phyloP scores from a whole-genome alignment of 2,888 invertebrate genomes.

The Trissoscelio sp. region DNA sequence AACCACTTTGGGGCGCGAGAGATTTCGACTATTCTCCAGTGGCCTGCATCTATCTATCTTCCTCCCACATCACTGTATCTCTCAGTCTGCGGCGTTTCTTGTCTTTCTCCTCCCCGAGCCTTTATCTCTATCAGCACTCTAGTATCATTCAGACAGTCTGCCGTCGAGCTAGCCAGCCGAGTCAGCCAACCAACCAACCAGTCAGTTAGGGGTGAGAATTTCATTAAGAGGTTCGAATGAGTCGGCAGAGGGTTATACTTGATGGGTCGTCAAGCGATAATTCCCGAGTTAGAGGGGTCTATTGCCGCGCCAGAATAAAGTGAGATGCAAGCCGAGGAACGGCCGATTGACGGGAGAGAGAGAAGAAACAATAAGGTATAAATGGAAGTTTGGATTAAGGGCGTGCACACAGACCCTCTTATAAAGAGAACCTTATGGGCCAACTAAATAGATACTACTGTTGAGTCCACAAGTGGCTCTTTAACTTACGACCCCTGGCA shows the following conservation, averaged over 20 bases:
- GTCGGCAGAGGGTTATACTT: conserved; percentile 82
- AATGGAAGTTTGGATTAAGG: conserved; percentile 78
- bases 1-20: conserved; percentile 83
- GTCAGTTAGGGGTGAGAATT: conserved; percentile 84
- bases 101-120: conserved; percentile 71
- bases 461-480: conserved; percentile 84
- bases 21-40: conserved; percentile 82
- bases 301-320: conserved; percentile 66
- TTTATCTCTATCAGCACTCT: conserved; percentile 77
- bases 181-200: conserved; percentile 79
- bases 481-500: conserved; percentile 83
- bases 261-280: conserved; percentile 84
- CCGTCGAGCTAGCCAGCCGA: conserved; percentile 74
- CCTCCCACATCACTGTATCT: conserved; percentile 67
- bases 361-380: conserved; percentile 72
- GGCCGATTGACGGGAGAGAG: conserved; percentile 64
- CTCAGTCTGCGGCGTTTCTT: conserved; percentile 64
- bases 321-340: conserved; percentile 64
- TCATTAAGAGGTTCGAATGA: conserved; percentile 84
- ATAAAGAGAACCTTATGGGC: conserved; percentile 83
- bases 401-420: conserved; percentile 77
- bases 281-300: conserved; percentile 81
- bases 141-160: conserved; percentile 79
- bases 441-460: conserved; percentile 83
- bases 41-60: conserved; percentile 71